These are phyloP conservation scores for Agraylea sexmaculata DNA, from an alignment of 1,140 invertebrate species.

Conservation along the genomic window DNA sequence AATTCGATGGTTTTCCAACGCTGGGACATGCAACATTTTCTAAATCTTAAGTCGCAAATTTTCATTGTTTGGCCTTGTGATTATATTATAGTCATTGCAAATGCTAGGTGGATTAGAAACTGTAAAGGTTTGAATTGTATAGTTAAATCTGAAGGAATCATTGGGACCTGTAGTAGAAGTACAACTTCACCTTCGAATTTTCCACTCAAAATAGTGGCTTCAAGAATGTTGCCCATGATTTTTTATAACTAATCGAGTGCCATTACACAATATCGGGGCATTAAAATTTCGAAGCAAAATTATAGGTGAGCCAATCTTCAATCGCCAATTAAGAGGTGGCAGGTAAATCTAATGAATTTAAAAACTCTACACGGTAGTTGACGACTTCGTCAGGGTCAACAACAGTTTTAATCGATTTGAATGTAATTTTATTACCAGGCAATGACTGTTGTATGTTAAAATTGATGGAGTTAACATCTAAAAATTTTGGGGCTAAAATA, in stretches of 20 bases:
- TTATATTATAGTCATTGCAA: conserved; percentile 43
- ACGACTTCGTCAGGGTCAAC: conserved; percentile 23
- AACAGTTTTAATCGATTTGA: conserved; percentile 27
- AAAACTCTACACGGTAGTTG: conserved; percentile 27
- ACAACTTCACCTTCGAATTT: conserved; percentile 34
- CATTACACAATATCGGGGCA: conserved; percentile 30
- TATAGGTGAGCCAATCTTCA: conserved; percentile 28
- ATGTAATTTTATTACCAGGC: conserved; percentile 20
- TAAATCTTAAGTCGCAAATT: conserved; percentile 29
- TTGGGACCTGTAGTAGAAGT: conserved; percentile 31
- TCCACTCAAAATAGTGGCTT: conserved; percentile 34
- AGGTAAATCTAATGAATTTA: conserved; percentile 25
- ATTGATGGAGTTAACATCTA: conserved; percentile 25
- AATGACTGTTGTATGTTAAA: conserved; percentile 23
- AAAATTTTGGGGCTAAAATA: conserved; percentile 25
- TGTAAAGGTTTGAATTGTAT: conserved; percentile 34
- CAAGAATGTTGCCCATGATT: conserved; percentile 31
- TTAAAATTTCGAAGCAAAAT: conserved; percentile 30
- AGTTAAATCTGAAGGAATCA: conserved; percentile 30
- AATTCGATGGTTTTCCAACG: conserved; percentile 20
- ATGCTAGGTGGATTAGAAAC: conserved; percentile 36
- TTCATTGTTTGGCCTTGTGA: conserved; percentile 38
- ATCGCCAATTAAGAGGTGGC: conserved; percentile 22
- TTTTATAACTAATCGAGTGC: conserved; percentile 31
- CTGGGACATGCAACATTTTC: conserved; percentile 29